Evolutionary conservation across 2,113 vertebrate genomes (phyloP).

Genomic region (Neodontobutis hainanensis): DNA sequence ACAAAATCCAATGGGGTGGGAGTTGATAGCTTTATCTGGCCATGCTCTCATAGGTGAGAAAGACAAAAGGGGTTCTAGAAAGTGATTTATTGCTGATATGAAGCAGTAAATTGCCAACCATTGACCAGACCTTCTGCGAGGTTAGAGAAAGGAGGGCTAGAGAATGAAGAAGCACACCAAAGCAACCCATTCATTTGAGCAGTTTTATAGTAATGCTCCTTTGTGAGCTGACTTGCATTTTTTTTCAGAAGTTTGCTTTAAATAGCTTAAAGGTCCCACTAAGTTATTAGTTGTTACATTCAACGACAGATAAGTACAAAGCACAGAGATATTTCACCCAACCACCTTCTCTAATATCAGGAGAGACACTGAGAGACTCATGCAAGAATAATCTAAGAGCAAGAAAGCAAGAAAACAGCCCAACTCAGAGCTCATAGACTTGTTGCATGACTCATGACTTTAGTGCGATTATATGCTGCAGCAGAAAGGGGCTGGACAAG

Average conservation of each 20-base stretch:
- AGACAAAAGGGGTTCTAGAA: slow-evolving; percentile 49
- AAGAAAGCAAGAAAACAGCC: slow-evolving; percentile 13
- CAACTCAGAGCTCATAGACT: slow-evolving; percentile 7
- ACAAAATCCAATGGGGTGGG: slow-evolving; percentile 56
- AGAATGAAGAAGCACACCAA: slow-evolving; percentile 22
- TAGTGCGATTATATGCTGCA: background rate
- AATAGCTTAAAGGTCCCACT: slow-evolving; percentile 24
- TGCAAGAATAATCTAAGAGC: slow-evolving; percentile 14
- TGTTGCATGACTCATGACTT: slow-evolving; percentile 6
- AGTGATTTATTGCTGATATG: slow-evolving; percentile 51
- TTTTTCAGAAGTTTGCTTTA: too few species aligned
- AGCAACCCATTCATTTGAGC: slow-evolving; percentile 38
- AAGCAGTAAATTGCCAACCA: slow-evolving; percentile 57
- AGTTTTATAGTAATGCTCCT: slow-evolving; percentile 5
- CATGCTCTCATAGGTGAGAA: slow-evolving; percentile 38
- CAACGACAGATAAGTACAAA: slow-evolving; percentile 30
- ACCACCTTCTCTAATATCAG: slow-evolving; percentile 24
- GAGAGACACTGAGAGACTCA: slow-evolving; percentile 19
- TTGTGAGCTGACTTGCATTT: slow-evolving; percentile 17
- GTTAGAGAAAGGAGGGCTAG: slow-evolving; percentile 18
- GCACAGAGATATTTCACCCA: slow-evolving; percentile 15
- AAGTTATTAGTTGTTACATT: slow-evolving; percentile 22
- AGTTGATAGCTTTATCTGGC: slow-evolving; percentile 38
- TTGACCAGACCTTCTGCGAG: slow-evolving; percentile 16
- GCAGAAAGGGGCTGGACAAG: background rate